A percentile compares a stretch with the other conserved stretches of the same genome.
Evolutionary conservation across 2,888 invertebrate genomes (phyloP).

Genomic region (Candidula unifasciata): DNA sequence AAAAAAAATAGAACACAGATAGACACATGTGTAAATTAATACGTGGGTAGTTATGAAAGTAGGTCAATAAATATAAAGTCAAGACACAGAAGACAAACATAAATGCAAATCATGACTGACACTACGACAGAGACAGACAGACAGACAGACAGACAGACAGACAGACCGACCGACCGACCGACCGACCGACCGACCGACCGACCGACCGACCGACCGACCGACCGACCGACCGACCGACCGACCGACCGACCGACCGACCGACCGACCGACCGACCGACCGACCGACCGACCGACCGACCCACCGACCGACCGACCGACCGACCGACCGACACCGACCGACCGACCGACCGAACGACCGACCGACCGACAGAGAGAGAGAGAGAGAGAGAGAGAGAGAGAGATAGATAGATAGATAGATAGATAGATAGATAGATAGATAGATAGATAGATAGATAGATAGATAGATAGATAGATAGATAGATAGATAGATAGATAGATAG

Average conservation of each 20-base stretch:
- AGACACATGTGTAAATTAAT: too few species aligned
- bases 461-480: neutral
- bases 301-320: slow-evolving; percentile 30
- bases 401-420: slow-evolving; percentile 3
- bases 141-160: neutral
- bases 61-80: too few species aligned
- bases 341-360: slow-evolving; percentile 28
- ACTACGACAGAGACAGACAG: too few species aligned
- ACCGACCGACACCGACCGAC: slow-evolving; percentile 30
- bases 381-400: slow-evolving; percentile 6
- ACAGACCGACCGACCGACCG: slow-evolving; percentile 16
- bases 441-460: neutral
- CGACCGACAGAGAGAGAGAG: slow-evolving; percentile 16
- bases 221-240: slow-evolving; percentile 24
- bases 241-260: slow-evolving; percentile 30
- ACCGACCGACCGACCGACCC: slow-evolving; percentile 28
- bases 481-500: neutral
- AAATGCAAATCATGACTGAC: too few species aligned
- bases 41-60: too few species aligned
- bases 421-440: slow-evolving; percentile 3
- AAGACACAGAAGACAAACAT: too few species aligned
- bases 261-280: slow-evolving; percentile 30
- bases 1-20: too few species aligned
- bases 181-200: slow-evolving; percentile 19
- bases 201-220: slow-evolving; percentile 19